Conservation (phyloP, 1,140 invertebrate genomes). For the Drosophila lini region DNA sequence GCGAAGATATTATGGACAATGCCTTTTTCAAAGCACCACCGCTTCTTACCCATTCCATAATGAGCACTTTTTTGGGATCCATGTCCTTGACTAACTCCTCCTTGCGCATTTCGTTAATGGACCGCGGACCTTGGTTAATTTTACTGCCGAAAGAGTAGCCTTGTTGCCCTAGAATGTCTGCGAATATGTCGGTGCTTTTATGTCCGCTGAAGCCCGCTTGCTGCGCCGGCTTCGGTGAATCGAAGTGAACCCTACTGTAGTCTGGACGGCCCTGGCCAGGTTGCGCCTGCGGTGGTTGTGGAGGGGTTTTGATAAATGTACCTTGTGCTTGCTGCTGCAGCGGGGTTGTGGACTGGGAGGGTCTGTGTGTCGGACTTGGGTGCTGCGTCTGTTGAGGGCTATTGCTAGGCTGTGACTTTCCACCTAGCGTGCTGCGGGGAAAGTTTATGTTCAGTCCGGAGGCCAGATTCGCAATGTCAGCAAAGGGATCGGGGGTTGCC, state of each 20-base stretch:
- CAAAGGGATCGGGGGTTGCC: slow-evolving; percentile 85
- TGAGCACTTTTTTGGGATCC: slow-evolving; percentile 96
- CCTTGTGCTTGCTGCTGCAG: slow-evolving; percentile 47
- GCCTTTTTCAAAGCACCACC: not conserved
- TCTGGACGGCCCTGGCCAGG: slow-evolving; percentile 80
- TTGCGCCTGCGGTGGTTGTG: slow-evolving; percentile 20
- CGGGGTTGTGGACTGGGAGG: slow-evolving; percentile 10
- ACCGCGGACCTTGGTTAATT: slow-evolving; percentile 91
- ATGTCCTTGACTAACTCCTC: slow-evolving; percentile 93
- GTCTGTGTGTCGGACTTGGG: slow-evolving; percentile 84
- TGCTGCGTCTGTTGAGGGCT: slow-evolving; percentile 83
- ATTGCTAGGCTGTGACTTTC: slow-evolving; percentile 67
- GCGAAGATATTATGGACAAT: not conserved
- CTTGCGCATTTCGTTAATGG: slow-evolving; percentile 97
- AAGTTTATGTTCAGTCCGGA: slow-evolving; percentile 80
- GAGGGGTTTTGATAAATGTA: slow-evolving; percentile 33
- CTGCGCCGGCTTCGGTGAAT: slow-evolving; percentile 84
- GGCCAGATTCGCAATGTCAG: slow-evolving; percentile 85
- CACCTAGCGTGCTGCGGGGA: slow-evolving; percentile 65
- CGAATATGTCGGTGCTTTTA: slow-evolving; percentile 91
- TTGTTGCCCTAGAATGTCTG: slow-evolving; percentile 94
- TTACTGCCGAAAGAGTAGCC: slow-evolving; percentile 93
- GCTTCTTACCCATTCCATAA: slow-evolving; percentile 89
- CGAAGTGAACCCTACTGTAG: slow-evolving; percentile 89
- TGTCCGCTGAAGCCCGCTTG: slow-evolving; percentile 74